phyloP scores from a whole-genome alignment of 2,113 vertebrate genomes.

The Pao palembangensis region DNA sequence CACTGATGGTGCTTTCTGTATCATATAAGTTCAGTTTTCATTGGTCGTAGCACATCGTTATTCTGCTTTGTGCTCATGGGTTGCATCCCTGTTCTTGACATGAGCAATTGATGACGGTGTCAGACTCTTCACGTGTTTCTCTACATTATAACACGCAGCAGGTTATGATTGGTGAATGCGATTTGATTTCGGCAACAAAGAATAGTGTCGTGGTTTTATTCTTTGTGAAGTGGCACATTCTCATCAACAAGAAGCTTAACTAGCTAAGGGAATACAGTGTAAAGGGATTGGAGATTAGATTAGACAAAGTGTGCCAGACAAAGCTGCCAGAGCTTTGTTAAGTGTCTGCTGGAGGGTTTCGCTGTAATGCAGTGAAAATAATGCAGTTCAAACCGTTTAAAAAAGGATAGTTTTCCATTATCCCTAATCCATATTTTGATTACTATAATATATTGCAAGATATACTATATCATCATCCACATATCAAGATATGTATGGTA shows the following conservation, averaged over 20 bases:
- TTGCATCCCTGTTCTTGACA: constrained; percentile 3
- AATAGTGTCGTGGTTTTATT: constrained; percentile 50
- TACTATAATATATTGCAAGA: no score
- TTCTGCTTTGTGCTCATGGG: not conserved
- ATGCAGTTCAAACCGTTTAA: no score
- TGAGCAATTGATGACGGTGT: not conserved
- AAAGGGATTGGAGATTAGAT: constrained; percentile 64
- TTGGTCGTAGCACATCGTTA: not conserved
- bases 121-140: not conserved
- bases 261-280: constrained; percentile 60
- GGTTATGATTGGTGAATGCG: not conserved
- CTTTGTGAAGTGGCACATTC: constrained; percentile 54
- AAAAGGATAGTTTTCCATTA: not conserved
- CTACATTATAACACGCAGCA: no score
- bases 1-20: not conserved
- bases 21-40: not conserved
- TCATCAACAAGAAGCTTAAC: constrained; percentile 63
- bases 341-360: constrained; percentile 42
- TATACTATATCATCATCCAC: no score
- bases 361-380: constrained; percentile 9
- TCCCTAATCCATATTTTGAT: no score
- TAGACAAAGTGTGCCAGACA: constrained; percentile 62
- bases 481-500: no score
- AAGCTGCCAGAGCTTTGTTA: constrained; percentile 59
- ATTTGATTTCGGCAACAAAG: constrained; percentile 29